Percentiles rank a stretch among this genome's conserved stretches.
These are phyloP conservation scores for Ichneumoninae sp. DNA, from an alignment of 2,888 invertebrate species.

Conservation along the genomic window DNA sequence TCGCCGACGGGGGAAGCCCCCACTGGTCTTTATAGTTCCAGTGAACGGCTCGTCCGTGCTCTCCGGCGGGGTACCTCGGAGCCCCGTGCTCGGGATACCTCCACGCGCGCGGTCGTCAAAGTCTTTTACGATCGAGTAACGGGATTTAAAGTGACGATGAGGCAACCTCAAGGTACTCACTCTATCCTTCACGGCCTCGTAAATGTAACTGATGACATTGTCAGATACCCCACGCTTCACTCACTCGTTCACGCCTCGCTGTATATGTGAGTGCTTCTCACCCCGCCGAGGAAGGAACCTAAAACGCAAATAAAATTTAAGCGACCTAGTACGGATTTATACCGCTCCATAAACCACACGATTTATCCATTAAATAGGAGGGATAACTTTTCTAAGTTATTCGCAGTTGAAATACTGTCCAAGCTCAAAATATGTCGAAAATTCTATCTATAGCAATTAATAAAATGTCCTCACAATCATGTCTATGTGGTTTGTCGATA, in stretches of 20 bases:
- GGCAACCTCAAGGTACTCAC: slow-evolving; percentile 84
- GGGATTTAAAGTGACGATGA: slow-evolving; percentile 85
- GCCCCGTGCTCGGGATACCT: slow-evolving; percentile 59
- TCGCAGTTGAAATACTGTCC: not conserved
- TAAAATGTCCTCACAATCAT: not conserved
- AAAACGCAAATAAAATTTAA: slow-evolving; percentile 51
- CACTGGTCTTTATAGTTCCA: slow-evolving; percentile 70
- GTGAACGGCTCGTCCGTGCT: slow-evolving; percentile 65
- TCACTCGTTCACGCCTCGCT: slow-evolving; percentile 56
- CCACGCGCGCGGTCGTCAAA: slow-evolving; percentile 82
- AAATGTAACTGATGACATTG: slow-evolving; percentile 84
- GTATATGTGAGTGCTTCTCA: slow-evolving; percentile 58
- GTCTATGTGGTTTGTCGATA: not conserved
- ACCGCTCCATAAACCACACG: not conserved
- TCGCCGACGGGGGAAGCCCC: slow-evolving; percentile 67
- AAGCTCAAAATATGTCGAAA: not conserved
- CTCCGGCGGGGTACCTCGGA: slow-evolving; percentile 46
- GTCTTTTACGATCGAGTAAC: slow-evolving; percentile 84
- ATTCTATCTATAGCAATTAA: not conserved
- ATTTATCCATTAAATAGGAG: slow-evolving; percentile 9
- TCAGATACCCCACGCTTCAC: slow-evolving; percentile 81
- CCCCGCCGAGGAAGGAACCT: slow-evolving; percentile 63
- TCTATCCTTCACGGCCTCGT: slow-evolving; percentile 84
- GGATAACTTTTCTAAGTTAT: not conserved
- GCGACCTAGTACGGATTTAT: slow-evolving; percentile 39